Base-by-base conservation (phyloP, 1,140 invertebrate species). In the Ceratina calcarata region DNA sequence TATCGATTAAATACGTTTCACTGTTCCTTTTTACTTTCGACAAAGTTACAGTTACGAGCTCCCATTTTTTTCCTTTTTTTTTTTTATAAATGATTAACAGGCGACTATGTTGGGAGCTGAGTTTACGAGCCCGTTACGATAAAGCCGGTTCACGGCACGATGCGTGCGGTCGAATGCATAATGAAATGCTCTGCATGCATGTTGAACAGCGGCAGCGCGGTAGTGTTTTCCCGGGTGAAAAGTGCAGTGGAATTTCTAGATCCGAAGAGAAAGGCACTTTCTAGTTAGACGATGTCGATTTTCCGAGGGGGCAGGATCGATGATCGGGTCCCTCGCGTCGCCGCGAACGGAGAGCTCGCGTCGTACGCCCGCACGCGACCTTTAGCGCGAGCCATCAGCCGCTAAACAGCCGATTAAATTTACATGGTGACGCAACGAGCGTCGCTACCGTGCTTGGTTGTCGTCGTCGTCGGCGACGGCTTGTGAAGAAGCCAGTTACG, bases 361-460 rank as follows among this genome's bases (percentile, higher is more conserved):
- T 70, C 37, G 55, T 70, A 37, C 71, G 60, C 58, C 53, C 62
- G 53, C 69, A 77, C 60, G 49, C 53, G 58, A 84, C 58, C 71
- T 85, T 81, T 80, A 64, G 65, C 68, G 51, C 71, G 62, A 68
- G 55, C 76, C 70, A 70, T 78, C 70, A 74, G 70, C 65, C 68
- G 75, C 57, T 75, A 71, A 86, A 86, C 65, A 67, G 45, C 45
- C 73, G 81, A 86, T 86, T 85, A 87, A 86, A 84, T 87, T 87
- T 86, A 66, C 68, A 78, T 55, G 72, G 70, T 87, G 86, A 87
- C 85, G 82, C 78, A 87, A 86, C 55, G 16, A 12, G 27, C 3
- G 67, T 22, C 49, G 22, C 16, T n/a, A 20, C 22, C 53, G 20
- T 12, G 64, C 55, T 57, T 81, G 58, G 45, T 45, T n/a, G n/a